These are phyloP conservation scores for Trinectes maculatus DNA, from an alignment of 2,113 vertebrate species.

Conservation along the genomic window DNA sequence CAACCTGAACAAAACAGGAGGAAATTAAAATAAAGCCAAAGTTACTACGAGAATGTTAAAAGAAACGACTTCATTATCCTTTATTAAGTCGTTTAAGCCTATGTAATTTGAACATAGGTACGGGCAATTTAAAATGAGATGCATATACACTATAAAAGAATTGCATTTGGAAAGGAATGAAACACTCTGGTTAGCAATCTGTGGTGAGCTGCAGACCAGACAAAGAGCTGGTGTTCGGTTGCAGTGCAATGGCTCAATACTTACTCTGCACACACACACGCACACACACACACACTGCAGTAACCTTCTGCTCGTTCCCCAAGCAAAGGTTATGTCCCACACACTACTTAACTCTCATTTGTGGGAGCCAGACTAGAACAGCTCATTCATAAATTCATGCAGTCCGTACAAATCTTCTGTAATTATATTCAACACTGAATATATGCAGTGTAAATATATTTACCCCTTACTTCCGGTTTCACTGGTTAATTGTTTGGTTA, in stretches of 20 bases:
- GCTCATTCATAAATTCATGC: conserved; percentile 54
- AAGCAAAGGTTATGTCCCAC: conserved; percentile 59
- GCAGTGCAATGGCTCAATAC: conserved; percentile 72
- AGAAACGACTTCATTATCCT: neutral
- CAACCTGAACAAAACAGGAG: neutral
- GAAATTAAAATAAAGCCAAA: neutral
- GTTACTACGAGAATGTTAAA: neutral
- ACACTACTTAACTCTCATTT: conserved; percentile 59
- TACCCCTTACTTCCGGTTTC: too few relatives aligned
- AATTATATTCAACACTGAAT: neutral
- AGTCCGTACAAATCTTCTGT: conserved; percentile 15
- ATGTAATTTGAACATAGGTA: neutral
- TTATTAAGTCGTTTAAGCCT: neutral
- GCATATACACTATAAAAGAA: conserved; percentile 10
- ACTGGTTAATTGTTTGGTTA: too few relatives aligned
- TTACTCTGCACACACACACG: conserved; percentile 29
- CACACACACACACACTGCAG: conserved; percentile 24
- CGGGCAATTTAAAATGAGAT: conserved; percentile 9
- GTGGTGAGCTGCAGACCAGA: conserved; percentile 45
- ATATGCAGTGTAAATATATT: neutral
- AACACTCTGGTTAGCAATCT: conserved; percentile 42
- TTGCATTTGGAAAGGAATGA: conserved; percentile 36
- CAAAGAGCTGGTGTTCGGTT: conserved; percentile 78
- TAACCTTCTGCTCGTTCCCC: conserved; percentile 55
- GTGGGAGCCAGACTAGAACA: conserved; percentile 50